Base-by-base conservation (phyloP, 2,113 vertebrate species). In the Fukomys damarensis region DNA sequence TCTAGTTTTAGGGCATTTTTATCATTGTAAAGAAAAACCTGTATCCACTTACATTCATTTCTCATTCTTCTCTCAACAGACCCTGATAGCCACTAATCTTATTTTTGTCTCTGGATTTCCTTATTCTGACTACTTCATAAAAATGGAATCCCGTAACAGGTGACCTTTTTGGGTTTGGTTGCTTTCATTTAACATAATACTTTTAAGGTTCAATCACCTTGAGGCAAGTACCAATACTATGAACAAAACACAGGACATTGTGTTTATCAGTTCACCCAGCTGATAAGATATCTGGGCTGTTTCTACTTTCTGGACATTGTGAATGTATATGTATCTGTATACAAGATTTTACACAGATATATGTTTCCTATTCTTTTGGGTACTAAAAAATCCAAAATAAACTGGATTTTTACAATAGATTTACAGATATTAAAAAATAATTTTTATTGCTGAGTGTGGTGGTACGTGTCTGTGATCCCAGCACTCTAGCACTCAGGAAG, bases 391-490 rank as follows among this genome's bases (percentile, higher is more conserved):
- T 14, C 2, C 14, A 83, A 35, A 77, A 83, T 77, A 83, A 90
- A 87, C 32, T 80, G 49, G 17, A 24, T 74, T 93, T 91, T 95
- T 68, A 81, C 80, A 32, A 95, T 2, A 91, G 28, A 63, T 43
- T 86, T 22, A 43, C 11, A 56, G 2, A 56, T 14, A 56, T 56
- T 14, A 66, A 66, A 28, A 66, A 32, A 35, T 66, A 66, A 12
- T 66, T 35, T 66, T 66, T 66, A 63, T 12, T 35, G 13, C 58
- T 59, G 20, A 66, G 65, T 35, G 14, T 35, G 65, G 32, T 17
- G 65, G 65, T 17, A 2, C 35, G n/a, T n/a, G 35, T 7, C 65
- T 68, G 65, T 68, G 16, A 68, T 68, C 35, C 35, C 32, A 68
- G 35, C 5, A n/a, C 35, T 68, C 16, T 28, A 66, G 65, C 65